These are phyloP conservation scores for Sphinx pinastri DNA, from an alignment of 2,888 invertebrate species.

Conservation along the genomic window DNA sequence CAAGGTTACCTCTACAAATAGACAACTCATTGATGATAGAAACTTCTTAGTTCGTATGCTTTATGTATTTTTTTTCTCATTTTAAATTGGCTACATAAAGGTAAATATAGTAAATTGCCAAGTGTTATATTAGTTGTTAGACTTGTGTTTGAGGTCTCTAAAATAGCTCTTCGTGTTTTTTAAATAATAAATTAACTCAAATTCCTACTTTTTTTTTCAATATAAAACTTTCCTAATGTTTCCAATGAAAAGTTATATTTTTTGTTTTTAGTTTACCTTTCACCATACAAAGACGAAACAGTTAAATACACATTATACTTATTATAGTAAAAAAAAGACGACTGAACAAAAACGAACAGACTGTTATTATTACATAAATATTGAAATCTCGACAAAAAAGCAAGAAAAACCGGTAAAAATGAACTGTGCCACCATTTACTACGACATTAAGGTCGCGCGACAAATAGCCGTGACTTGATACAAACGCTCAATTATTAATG, in stretches of 20 bases:
- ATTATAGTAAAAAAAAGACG: no score
- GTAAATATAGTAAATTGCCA: not conserved
- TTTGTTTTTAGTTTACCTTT: no score
- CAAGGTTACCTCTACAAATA: not conserved
- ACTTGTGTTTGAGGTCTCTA: no score
- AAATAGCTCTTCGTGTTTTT: no score
- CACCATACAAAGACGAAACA: no score
- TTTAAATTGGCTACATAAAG: not conserved
- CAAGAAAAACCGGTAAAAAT: constrained; percentile 4
- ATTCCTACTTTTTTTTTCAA: no score
- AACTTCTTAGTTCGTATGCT: not conserved
- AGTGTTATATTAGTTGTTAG: not conserved
- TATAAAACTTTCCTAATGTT: no score
- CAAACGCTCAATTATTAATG: constrained; percentile 19
- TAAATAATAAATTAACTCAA: no score
- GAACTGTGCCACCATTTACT: constrained; percentile 26
- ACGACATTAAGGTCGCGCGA: constrained; percentile 29
- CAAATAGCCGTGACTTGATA: constrained; percentile 19
- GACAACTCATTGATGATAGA: not conserved
- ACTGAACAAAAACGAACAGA: not conserved
- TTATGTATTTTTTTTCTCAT: not conserved
- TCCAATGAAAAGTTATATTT: no score
- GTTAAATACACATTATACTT: no score
- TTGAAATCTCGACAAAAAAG: not conserved
- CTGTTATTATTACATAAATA: not conserved